A percentile compares a stretch with the other conserved stretches of the same genome.
phyloP scores from a whole-genome alignment of 1,140 invertebrate species.

The Lineus longissimus region DNA sequence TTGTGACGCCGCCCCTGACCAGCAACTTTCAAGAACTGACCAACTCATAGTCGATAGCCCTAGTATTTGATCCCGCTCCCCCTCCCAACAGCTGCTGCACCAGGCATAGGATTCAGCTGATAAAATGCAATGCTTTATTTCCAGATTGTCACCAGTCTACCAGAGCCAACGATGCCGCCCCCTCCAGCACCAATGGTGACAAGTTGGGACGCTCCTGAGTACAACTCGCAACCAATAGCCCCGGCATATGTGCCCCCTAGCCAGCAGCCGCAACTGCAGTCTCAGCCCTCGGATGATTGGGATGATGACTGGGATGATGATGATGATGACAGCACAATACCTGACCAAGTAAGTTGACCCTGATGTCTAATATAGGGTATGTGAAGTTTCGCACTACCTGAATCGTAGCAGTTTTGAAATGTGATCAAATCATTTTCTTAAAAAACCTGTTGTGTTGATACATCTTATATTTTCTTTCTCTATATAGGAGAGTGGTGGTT shows the following conservation, averaged over 20 bases:
- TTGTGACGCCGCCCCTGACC: no score
- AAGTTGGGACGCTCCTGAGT: not conserved
- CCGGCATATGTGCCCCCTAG: not conserved
- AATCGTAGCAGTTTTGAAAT: no score
- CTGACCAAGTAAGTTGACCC: constrained; percentile 30
- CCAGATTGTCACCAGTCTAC: not conserved
- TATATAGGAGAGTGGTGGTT: constrained; percentile 1
- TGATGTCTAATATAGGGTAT: not conserved
- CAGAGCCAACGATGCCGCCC: constrained; percentile 56
- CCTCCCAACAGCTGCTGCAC: no score
- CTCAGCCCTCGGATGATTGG: constrained; percentile 63
- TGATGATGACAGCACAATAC: constrained; percentile 64
- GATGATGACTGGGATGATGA: constrained; percentile 89
- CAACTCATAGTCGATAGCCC: no score
- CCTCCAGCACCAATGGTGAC: constrained; percentile 46
- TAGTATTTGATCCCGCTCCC: no score
- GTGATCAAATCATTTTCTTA: no score
- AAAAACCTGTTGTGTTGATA: no score
- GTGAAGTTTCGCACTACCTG: not conserved
- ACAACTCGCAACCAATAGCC: not conserved
- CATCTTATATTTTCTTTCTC: not conserved
- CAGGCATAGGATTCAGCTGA: no score
- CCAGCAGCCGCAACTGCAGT: not conserved
- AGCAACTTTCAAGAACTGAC: no score
- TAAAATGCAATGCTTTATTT: no score